Percentiles rank a stretch among this genome's conserved stretches.
Conservation (phyloP, 2,113 vertebrate genomes). For the Osmerus eperlanus region DNA sequence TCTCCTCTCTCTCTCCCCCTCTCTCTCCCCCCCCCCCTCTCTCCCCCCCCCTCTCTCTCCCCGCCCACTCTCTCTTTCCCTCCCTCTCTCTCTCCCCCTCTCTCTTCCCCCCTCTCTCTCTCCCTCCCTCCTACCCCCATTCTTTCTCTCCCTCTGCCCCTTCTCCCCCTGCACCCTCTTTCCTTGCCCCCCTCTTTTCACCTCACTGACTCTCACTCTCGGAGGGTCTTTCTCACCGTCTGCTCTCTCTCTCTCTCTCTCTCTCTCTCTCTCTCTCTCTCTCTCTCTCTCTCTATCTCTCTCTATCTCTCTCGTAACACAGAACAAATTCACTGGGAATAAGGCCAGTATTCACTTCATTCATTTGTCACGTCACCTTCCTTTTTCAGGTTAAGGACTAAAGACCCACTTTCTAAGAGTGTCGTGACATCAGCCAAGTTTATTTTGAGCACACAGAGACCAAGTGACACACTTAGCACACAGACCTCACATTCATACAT, state of each 20-base stretch:
- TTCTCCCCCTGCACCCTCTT: not conserved
- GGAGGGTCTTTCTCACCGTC: not conserved
- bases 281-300: not conserved
- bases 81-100: not conserved
- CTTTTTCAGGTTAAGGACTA: not conserved
- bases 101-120: not conserved
- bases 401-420: not conserved
- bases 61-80: not conserved
- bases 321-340: not conserved
- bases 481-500: too few relatives aligned
- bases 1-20: not conserved
- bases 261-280: not conserved
- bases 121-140: not conserved
- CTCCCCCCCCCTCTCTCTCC: not conserved
- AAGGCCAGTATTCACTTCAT: too few relatives aligned
- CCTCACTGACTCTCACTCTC: slow-evolving; percentile 35
- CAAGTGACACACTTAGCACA: too few relatives aligned
- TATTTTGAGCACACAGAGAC: too few relatives aligned
- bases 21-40: not conserved
- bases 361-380: not conserved
- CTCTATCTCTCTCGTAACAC: not conserved
- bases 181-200: not conserved
- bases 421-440: too few relatives aligned
- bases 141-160: not conserved
- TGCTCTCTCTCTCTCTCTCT: not conserved